A percentile compares a stretch with the other conserved stretches of the same genome.
Evolutionary conservation across 2,888 invertebrate species (phyloP).

Genomic region (Melanargia galathea): DNA sequence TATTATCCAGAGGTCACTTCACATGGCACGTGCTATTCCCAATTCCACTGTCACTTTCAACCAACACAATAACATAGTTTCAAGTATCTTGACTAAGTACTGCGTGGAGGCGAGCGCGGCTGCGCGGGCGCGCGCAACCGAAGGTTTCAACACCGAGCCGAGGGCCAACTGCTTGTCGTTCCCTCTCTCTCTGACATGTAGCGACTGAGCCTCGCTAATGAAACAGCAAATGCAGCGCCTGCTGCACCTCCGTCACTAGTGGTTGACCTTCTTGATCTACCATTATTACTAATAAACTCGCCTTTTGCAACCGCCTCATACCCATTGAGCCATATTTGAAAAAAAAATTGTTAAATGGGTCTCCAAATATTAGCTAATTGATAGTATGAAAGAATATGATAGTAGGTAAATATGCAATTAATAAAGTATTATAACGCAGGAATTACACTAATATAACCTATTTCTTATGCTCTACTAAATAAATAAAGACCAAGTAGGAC

Average conservation of each 20-base stretch:
- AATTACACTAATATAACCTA: no score
- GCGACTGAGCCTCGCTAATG: conserved; percentile 38
- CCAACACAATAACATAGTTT: conserved; percentile 54
- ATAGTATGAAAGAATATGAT: no score
- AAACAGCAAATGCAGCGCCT: conserved; percentile 50
- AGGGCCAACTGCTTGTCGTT: conserved; percentile 51
- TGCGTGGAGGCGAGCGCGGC: conserved; percentile 56
- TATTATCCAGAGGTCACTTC: conserved; percentile 49
- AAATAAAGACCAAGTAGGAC: no score
- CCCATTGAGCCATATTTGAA: conserved; percentile 60
- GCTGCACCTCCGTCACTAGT: conserved; percentile 59
- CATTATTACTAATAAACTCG: conserved; percentile 74
- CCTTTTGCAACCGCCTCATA: conserved; percentile 69
- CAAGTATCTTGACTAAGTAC: conserved; percentile 56
- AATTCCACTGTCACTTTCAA: conserved; percentile 73
- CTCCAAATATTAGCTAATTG: not conserved
- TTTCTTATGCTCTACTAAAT: no score
- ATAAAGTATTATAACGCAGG: no score
- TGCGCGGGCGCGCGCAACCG: conserved; percentile 65
- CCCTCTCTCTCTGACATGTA: conserved; percentile 60
- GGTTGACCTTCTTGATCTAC: conserved; percentile 73
- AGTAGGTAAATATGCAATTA: no score
- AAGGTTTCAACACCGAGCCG: conserved; percentile 71
- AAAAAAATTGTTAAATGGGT: conserved; percentile 10
- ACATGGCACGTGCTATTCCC: conserved; percentile 54